Evolutionary conservation across 2,797 vertebrate species (phyloP).

Genomic region (Pipistrellus pygmaeus): DNA sequence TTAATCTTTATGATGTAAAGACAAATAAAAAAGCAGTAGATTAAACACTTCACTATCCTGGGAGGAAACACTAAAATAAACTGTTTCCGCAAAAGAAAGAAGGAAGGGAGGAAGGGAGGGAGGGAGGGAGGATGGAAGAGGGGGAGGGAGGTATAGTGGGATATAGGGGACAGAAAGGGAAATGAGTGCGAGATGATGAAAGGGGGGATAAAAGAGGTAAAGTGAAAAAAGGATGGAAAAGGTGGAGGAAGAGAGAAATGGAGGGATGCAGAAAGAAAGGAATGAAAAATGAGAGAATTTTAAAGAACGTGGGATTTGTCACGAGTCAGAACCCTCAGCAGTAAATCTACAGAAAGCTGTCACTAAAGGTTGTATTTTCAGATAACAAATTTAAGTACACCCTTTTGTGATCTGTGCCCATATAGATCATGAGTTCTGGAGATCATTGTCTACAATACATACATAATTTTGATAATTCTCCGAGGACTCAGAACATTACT

Average conservation of each 20-base stretch:
- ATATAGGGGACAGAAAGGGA: not conserved
- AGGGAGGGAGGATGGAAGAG: rapidly evolving
- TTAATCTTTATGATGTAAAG: not conserved
- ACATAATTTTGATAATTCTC: constrained; percentile 60
- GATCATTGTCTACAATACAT: not conserved
- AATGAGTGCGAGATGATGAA: not conserved
- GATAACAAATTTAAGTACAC: constrained; percentile 59
- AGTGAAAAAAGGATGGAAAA: not conserved
- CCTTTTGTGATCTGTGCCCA: not conserved
- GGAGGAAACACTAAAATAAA: not conserved
- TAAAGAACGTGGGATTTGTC: not conserved
- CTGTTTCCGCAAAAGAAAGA: not conserved
- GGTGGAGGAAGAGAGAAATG: not conserved
- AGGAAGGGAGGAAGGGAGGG: not conserved
- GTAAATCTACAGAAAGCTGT: not conserved
- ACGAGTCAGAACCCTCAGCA: not conserved
- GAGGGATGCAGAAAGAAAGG: not conserved
- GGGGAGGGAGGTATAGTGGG: not conserved
- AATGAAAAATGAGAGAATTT: not conserved
- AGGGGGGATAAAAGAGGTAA: not conserved
- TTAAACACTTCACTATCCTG: not conserved
- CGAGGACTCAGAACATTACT: constrained; percentile 49
- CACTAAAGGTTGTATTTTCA: constrained; percentile 26
- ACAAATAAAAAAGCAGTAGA: not conserved
- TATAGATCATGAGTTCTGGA: not conserved